Percentiles rank a stretch among this genome's conserved stretches.
phyloP scores from a whole-genome alignment of 2,113 vertebrate genomes.

The Aspiorhynchus laticeps region DNA sequence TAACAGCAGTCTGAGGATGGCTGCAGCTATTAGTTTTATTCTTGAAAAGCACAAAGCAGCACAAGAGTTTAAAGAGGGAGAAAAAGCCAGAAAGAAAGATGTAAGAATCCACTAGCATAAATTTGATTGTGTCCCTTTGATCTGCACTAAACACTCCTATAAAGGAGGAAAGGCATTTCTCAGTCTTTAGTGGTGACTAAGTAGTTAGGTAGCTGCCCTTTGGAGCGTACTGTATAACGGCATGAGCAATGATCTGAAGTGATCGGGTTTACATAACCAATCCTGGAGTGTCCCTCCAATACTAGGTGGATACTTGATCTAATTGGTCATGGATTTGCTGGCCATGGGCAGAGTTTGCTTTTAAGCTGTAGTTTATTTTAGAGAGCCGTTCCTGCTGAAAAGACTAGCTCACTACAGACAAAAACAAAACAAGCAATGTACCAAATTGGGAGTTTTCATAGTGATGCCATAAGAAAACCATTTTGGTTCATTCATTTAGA shows the following conservation, averaged over 20 bases:
- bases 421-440: not conserved
- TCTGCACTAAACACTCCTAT: constrained; percentile 41
- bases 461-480: not conserved
- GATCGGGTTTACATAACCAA: constrained; percentile 37
- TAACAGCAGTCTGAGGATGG: not conserved
- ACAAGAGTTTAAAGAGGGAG: not conserved
- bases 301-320: constrained; percentile 66
- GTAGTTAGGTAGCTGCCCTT: constrained; percentile 17
- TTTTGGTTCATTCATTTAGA: not conserved
- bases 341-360: constrained; percentile 61
- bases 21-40: not conserved
- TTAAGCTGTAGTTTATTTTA: constrained; percentile 68
- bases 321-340: constrained; percentile 70
- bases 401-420: not conserved
- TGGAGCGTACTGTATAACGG: not conserved
- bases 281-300: constrained; percentile 51
- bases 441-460: not conserved
- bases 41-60: not conserved
- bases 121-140: constrained; percentile 58
- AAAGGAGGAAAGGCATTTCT: constrained; percentile 38
- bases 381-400: constrained; percentile 50
- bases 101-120: constrained; percentile 51
- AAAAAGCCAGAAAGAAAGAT: not conserved
- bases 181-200: constrained; percentile 11
- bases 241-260: constrained; percentile 53